Conservation (phyloP, 2,113 vertebrate species). For the Prietella phreatophila region DNA sequence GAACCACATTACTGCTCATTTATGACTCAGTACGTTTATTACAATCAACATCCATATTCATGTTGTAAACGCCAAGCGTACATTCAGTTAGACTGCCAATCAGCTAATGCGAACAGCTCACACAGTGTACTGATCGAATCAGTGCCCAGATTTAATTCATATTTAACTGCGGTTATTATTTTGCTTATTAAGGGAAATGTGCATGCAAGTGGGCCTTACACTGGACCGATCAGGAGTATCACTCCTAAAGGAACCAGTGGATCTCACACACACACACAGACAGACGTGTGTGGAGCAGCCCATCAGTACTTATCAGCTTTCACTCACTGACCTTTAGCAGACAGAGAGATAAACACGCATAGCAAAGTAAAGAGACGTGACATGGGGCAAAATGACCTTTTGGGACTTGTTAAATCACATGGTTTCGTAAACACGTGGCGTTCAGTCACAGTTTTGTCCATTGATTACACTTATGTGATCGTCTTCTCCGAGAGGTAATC, state of each 20-base stretch:
- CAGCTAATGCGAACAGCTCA: slow-evolving; percentile 5
- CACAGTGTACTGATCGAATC: not conserved
- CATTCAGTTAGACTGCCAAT: not conserved
- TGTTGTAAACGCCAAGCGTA: not conserved
- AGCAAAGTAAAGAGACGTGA: not conserved
- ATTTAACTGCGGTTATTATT: not conserved
- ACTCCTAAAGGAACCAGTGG: not conserved
- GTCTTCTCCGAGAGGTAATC: not conserved
- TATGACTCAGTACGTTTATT: too few relatives aligned
- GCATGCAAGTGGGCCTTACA: not conserved
- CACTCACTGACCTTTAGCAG: not conserved
- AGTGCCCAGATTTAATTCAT: not conserved
- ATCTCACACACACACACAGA: not conserved
- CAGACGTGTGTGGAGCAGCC: not conserved
- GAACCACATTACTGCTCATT: not conserved
- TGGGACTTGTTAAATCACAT: not conserved
- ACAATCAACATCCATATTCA: too few relatives aligned
- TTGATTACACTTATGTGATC: not conserved
- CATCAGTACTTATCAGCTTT: not conserved
- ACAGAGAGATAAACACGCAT: not conserved
- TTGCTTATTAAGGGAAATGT: too few relatives aligned
- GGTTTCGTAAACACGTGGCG: not conserved
- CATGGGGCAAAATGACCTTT: not conserved
- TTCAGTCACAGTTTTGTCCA: not conserved
- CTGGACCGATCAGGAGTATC: not conserved